phyloP scores from a whole-genome alignment of 2,888 invertebrate species.

The Drosophila anomelani region DNA sequence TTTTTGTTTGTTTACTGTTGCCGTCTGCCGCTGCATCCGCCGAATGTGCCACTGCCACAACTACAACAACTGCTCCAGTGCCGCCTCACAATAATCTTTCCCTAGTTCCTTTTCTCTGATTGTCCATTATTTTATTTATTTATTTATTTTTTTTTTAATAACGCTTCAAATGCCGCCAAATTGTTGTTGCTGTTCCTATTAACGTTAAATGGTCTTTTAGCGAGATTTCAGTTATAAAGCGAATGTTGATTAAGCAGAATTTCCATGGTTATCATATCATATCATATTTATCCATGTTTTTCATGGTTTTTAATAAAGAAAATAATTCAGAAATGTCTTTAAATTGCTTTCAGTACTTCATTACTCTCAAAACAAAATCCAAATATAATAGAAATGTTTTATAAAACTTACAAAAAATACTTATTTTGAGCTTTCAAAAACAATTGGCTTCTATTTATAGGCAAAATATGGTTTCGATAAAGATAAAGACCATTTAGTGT shows the following conservation, averaged over 20 bases:
- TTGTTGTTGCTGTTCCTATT: constrained; percentile 68
- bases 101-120: constrained; percentile 26
- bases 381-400: background rate
- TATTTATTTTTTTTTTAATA: constrained; percentile 16
- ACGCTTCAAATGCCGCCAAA: constrained; percentile 49
- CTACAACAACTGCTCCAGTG: constrained; percentile 29
- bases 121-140: constrained; percentile 17
- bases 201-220: constrained; percentile 25
- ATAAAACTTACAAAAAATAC: background rate
- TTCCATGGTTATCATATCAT: background rate
- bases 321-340: background rate
- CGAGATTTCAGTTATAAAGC: background rate
- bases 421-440: background rate
- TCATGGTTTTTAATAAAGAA: background rate
- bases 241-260: background rate
- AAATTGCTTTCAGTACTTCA: no score
- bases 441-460: constrained; percentile 1
- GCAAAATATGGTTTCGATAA: constrained; percentile 2
- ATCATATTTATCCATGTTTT: background rate
- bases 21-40: constrained; percentile 53
- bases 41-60: constrained; percentile 40
- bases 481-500: constrained; percentile 37
- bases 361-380: background rate
- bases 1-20: constrained; percentile 66
- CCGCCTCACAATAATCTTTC: constrained; percentile 17